Evolutionary conservation across 2,113 vertebrate species (phyloP), one percentile per base, ranked within the genome.

Genomic region (Myotis davidii): DNA sequence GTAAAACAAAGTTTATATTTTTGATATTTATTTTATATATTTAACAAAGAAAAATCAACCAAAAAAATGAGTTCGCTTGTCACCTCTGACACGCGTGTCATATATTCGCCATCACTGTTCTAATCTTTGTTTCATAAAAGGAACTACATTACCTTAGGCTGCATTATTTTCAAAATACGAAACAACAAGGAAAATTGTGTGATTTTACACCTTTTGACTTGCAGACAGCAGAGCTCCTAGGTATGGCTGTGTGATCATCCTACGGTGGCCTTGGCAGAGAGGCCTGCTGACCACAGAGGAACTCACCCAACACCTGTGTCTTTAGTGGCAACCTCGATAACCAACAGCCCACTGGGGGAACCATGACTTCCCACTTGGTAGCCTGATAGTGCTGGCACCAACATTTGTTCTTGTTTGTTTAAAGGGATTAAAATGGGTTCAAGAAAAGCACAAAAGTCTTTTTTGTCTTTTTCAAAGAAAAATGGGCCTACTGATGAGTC

Each of bases 381-480:
- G 59, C 37, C 13, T 7, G 85, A 39, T 9, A 45, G 56, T 18
- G 25, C 29, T 21, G 52, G 54, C n/a, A 50, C 6, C 20, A 32
- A 64, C 1, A 56, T 56, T 83, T 61, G 64, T 12, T 54, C 8
- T 18, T 67, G 48, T 73, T 67, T 23, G 18, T 56, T 79, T 50
- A 69, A 67, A 77, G 37, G 27, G 45, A 73, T 6, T 59, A 50
- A n/a, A 74, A 37, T 74, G 74, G 42, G 45, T 74, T 88, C 86
- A 87, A 88, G 32, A 88, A 67, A 90, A 78, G 18, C 3, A 65
- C n/a, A 88, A 81, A 45, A 54, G 29, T 42, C 18, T 48, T 83
- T 20, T 20, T 1, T 50, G 3, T 37, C 65, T 85, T 10, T 65
- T 21, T 21, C 16, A 54, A 81, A 65, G 82, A 81, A 95, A 93